Conservation (phyloP, 2,888 invertebrate species). For the Nemurella pictetii region DNA sequence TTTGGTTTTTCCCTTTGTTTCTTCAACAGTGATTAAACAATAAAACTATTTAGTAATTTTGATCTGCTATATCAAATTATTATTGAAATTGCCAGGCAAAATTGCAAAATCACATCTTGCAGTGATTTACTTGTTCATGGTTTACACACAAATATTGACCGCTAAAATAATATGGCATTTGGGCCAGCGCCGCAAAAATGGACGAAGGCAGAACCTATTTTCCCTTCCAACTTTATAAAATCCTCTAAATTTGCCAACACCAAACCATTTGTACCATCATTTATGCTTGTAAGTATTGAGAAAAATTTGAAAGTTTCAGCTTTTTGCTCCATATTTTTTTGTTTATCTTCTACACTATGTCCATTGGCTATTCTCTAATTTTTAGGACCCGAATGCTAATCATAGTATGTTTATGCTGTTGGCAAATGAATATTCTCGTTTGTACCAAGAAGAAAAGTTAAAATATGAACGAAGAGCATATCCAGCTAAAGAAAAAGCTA, state of each 20-base stretch:
- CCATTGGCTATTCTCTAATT: background rate
- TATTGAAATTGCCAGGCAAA: background rate
- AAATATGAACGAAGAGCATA: slow-evolving; percentile 60
- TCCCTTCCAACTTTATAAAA: background rate
- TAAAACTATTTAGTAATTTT: background rate
- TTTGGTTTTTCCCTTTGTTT: no score
- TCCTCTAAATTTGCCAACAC: slow-evolving; percentile 19
- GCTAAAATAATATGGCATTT: background rate
- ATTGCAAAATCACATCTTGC: background rate
- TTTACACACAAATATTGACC: background rate
- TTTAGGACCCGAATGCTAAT: background rate
- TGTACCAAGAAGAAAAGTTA: slow-evolving; percentile 61
- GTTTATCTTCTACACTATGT: background rate
- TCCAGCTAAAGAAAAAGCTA: slow-evolving; percentile 52
- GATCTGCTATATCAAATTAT: no score
- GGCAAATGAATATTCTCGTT: slow-evolving; percentile 61
- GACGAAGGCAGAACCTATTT: background rate
- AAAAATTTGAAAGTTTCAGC: no score
- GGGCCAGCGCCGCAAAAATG: background rate
- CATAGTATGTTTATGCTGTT: slow-evolving; percentile 55
- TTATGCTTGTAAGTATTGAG: slow-evolving; percentile 5
- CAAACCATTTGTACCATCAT: slow-evolving; percentile 5
- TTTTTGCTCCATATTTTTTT: no score
- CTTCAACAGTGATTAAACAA: no score
- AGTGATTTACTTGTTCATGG: background rate